Percentiles rank a stretch among this genome's conserved stretches.
These are phyloP conservation scores for Gadopsis marmoratus DNA, from an alignment of 2,797 vertebrate genomes.

Conservation along the genomic window DNA sequence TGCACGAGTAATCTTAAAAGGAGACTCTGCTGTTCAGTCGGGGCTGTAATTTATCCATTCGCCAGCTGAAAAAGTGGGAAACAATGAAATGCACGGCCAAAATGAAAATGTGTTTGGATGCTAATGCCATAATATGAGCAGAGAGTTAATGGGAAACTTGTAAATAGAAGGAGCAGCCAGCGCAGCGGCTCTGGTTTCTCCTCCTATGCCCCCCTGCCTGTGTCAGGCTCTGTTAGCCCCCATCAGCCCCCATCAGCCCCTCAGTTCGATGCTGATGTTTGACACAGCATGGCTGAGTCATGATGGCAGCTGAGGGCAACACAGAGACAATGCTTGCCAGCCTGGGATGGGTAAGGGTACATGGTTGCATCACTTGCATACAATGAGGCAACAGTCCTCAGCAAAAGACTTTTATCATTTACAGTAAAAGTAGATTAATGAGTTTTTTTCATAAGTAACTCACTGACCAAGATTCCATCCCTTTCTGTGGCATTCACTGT, in stretches of 20 bases:
- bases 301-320: slow-evolving; percentile 46
- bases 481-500: neutral
- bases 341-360: slow-evolving; percentile 1
- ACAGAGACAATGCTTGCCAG: slow-evolving; percentile 49
- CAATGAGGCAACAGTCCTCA: slow-evolving; percentile 11
- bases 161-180: slow-evolving; percentile 11
- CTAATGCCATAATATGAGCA: slow-evolving; percentile 9
- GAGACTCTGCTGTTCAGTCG: slow-evolving; percentile 1
- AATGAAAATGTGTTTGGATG: slow-evolving; percentile 26
- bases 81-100: slow-evolving; percentile 29
- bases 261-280: slow-evolving; percentile 47
- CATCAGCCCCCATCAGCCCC: slow-evolving; percentile 38
- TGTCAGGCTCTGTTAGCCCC: slow-evolving; percentile 40
- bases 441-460: neutral
- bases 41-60: slow-evolving; percentile 20
- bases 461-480: neutral
- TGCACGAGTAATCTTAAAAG: slow-evolving; percentile 37
- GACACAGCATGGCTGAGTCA: slow-evolving; percentile 63
- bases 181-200: neutral
- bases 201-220: slow-evolving; percentile 34
- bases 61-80: slow-evolving; percentile 6
- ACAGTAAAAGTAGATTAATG: neutral
- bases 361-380: slow-evolving; percentile 24
- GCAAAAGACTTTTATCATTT: neutral
- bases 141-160: slow-evolving; percentile 10